Evolutionary conservation across 2,888 invertebrate species (phyloP).

Genomic region (Tromatobia lineatoria): DNA sequence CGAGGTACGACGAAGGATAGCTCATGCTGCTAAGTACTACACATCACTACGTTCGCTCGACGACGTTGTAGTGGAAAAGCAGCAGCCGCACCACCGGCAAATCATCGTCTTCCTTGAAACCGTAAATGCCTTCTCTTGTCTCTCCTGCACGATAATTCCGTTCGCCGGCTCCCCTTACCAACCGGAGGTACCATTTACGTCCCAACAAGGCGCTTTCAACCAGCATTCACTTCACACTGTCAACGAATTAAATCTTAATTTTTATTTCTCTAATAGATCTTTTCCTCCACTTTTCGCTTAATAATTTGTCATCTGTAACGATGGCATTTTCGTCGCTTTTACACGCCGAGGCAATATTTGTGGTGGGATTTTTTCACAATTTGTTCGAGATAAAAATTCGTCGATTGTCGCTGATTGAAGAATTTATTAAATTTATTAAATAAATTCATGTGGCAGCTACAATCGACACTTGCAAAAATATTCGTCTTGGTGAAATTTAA

Average conservation of each 20-base stretch:
- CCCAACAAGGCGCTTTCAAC: slow-evolving; percentile 11
- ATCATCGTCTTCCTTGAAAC: slow-evolving; percentile 68
- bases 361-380: neutral
- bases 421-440: too few relatives aligned
- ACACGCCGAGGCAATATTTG: neutral
- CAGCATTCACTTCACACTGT: slow-evolving; percentile 35
- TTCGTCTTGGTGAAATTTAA: too few relatives aligned
- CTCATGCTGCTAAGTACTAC: slow-evolving; percentile 9
- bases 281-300: neutral
- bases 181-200: slow-evolving; percentile 58
- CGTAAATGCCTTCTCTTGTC: slow-evolving; percentile 55
- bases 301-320: neutral
- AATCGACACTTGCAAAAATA: too few relatives aligned
- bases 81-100: slow-evolving; percentile 42
- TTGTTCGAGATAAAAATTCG: too few relatives aligned
- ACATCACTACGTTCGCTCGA: neutral
- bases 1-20: slow-evolving; percentile 28
- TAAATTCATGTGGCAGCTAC: too few relatives aligned
- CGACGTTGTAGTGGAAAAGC: slow-evolving; percentile 51
- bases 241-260: slow-evolving; percentile 21
- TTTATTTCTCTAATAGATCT: neutral
- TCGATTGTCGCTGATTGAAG: too few relatives aligned
- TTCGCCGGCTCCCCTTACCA: slow-evolving; percentile 50
- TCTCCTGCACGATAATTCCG: slow-evolving; percentile 51
- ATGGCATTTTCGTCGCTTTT: neutral